Conservation (phyloP, 92 coral and sea anemone genomes). For the Porites divaricata region DNA sequence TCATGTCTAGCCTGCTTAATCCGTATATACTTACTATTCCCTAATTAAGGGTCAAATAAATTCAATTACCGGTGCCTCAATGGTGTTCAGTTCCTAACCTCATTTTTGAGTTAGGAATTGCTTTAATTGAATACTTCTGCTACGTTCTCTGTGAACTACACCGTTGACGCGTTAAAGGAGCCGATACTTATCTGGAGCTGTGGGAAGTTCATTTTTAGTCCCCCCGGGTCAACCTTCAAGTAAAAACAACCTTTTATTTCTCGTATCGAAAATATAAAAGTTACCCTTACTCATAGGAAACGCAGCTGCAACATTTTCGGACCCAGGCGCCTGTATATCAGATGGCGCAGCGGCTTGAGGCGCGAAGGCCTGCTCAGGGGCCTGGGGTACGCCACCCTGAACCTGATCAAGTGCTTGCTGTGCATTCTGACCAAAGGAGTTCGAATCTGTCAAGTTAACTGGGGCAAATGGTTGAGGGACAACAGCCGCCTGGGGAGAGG, state of each 20-base stretch:
- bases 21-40: too few species aligned
- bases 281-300: slow-evolving; percentile 36
- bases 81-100: too few species aligned
- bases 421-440: slow-evolving; percentile 26
- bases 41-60: too few species aligned
- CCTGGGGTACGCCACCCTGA: slow-evolving; percentile 40
- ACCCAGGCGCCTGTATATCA: slow-evolving; percentile 39
- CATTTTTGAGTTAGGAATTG: too few species aligned
- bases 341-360: slow-evolving; percentile 43
- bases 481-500: slow-evolving; percentile 33
- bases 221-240: neutral
- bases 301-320: slow-evolving; percentile 31
- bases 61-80: too few species aligned
- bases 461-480: slow-evolving; percentile 25
- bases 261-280: too few species aligned
- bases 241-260: neutral
- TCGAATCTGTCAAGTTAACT: slow-evolving; percentile 10
- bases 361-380: slow-evolving; percentile 27
- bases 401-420: slow-evolving; percentile 38
- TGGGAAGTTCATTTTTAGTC: neutral
- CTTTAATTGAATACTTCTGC: too few species aligned
- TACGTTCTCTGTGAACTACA: too few species aligned
- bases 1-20: too few species aligned
- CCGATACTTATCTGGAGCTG: neutral
- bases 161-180: too few species aligned